Evolutionary conservation across 2,113 vertebrate genomes (phyloP).

Genomic region (Lampris megalopsis): DNA sequence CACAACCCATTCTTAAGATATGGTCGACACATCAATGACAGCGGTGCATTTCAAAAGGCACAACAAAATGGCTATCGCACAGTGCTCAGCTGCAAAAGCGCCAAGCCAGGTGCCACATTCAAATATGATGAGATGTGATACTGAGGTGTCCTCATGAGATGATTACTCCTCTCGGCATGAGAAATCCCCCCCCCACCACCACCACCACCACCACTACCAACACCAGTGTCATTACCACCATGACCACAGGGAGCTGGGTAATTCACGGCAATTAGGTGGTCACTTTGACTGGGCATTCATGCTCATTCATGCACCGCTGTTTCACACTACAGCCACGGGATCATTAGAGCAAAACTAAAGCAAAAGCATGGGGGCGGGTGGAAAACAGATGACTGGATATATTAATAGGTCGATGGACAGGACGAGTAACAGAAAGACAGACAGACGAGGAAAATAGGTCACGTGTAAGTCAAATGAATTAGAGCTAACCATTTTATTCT

Average conservation of each 20-base stretch:
- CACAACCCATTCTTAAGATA: conserved; percentile 32
- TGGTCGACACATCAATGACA: conserved; percentile 38
- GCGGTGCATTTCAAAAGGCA: conserved; percentile 18
- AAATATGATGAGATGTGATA: conserved; percentile 60
- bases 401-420: neutral
- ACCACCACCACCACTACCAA: conserved; percentile 39
- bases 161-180: conserved; percentile 71
- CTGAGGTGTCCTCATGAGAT: conserved; percentile 80
- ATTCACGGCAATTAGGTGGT: conserved; percentile 70
- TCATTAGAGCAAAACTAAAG: conserved; percentile 1
- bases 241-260: conserved; percentile 66
- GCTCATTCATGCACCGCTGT: conserved; percentile 50
- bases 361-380: neutral
- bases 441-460: too few relatives aligned
- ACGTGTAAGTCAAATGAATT: too few relatives aligned
- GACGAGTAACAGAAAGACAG: too few relatives aligned
- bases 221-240: too few relatives aligned
- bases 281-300: conserved; percentile 63
- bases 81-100: conserved; percentile 1
- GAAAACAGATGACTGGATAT: neutral
- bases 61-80: conserved; percentile 36
- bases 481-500: too few relatives aligned
- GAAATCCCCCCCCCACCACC: conserved; percentile 53
- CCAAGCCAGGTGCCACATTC: conserved; percentile 52
- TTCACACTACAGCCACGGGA: conserved; percentile 31